A percentile compares a stretch with the other conserved stretches of the same genome.
Evolutionary conservation across 2,888 invertebrate species (phyloP).

Genomic region (Thecocarcelia acutangulata): DNA sequence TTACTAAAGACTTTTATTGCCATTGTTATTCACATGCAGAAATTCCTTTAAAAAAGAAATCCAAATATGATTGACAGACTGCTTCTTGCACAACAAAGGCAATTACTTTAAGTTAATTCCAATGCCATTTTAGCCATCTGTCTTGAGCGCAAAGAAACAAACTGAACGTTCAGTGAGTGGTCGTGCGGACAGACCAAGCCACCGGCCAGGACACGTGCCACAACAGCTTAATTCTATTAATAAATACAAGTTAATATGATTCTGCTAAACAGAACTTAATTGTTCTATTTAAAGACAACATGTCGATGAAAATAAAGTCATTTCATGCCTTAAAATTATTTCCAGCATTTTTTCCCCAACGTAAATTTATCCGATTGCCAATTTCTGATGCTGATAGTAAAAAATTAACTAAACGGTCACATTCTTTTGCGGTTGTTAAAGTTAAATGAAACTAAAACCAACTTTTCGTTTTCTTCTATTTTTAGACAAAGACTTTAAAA

Average conservation of each 20-base stretch:
- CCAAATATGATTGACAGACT: too few relatives aligned
- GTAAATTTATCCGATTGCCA: slow-evolving; percentile 24
- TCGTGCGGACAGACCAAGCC: not conserved
- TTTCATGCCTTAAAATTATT: slow-evolving; percentile 12
- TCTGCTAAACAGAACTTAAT: slow-evolving; percentile 35
- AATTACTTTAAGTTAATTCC: not conserved
- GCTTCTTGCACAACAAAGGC: not conserved
- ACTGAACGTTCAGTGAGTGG: not conserved
- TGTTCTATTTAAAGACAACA: slow-evolving; percentile 49
- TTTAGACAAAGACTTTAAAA: not conserved
- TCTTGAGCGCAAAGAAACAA: slow-evolving; percentile 1
- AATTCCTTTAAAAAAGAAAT: too few relatives aligned
- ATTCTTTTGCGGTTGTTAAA: slow-evolving; percentile 1
- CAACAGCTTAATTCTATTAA: slow-evolving; percentile 47
- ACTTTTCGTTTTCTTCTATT: too few relatives aligned
- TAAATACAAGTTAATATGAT: slow-evolving; percentile 39
- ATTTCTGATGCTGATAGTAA: slow-evolving; percentile 26
- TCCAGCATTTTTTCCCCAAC: not conserved
- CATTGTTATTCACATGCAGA: too few relatives aligned
- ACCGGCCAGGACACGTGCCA: slow-evolving; percentile 43
- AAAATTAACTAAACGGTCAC: slow-evolving; percentile 22
- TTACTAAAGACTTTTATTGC: too few relatives aligned
- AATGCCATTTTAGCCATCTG: slow-evolving; percentile 27
- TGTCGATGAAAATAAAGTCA: slow-evolving; percentile 42
- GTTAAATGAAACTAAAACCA: slow-evolving; percentile 21